These are phyloP conservation scores for Festucalex cinctus DNA, from an alignment of 2,113 vertebrate genomes.

Conservation along the genomic window DNA sequence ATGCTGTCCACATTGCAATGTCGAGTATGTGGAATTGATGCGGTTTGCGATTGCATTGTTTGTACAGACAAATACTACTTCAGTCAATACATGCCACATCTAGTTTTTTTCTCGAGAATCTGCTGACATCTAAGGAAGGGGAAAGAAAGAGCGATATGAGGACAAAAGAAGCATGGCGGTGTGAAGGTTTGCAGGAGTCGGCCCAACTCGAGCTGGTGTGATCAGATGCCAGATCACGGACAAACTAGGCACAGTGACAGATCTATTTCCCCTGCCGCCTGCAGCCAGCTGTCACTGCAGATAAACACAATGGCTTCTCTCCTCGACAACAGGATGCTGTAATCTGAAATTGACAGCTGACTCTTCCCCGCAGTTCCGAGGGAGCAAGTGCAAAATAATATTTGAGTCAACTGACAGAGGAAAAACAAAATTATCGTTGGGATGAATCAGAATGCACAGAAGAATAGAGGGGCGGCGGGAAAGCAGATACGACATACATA, in stretches of 20 bases:
- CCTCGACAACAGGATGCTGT: constrained; percentile 47
- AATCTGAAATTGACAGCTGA: constrained; percentile 66
- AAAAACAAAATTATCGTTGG: constrained; percentile 36
- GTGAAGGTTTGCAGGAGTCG: constrained; percentile 25
- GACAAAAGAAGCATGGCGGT: constrained; percentile 3
- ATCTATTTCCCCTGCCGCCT: constrained; percentile 57
- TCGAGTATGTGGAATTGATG: neutral
- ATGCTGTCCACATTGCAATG: neutral
- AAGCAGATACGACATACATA: neutral
- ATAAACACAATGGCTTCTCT: constrained; percentile 60
- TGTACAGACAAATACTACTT: constrained; percentile 2
- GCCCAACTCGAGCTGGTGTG: constrained; percentile 52
- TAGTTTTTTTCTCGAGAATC: neutral
- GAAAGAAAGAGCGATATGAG: neutral
- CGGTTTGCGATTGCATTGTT: neutral
- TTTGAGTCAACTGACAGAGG: constrained; percentile 50
- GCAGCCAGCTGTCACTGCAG: constrained; percentile 62
- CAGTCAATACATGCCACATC: constrained; percentile 7
- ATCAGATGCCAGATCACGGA: constrained; percentile 53
- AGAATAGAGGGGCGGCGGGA: too few species aligned
- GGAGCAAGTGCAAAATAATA: constrained; percentile 33
- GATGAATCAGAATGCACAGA: constrained; percentile 23
- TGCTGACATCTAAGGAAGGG: neutral
- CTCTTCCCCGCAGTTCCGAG: constrained; percentile 41
- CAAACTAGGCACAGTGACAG: constrained; percentile 61